Base-by-base conservation (phyloP, 92 coral and sea anemone genomes). In the Epizoanthus fatuus region DNA sequence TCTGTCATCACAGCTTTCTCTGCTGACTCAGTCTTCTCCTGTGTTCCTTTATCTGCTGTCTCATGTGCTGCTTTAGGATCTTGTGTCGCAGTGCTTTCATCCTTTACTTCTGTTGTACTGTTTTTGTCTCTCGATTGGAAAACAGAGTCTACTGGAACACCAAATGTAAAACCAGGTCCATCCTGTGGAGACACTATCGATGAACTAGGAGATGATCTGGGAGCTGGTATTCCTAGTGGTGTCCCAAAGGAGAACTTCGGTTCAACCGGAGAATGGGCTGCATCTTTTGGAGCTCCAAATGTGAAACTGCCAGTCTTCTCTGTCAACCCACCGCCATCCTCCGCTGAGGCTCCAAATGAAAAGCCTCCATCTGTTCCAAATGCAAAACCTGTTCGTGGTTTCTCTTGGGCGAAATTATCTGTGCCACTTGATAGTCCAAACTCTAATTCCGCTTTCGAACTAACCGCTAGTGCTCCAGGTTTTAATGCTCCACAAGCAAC, bases 401-500 rank as follows among this genome's bases (percentile, higher is more conserved):
- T 25, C 70, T 79, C 19, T 79, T 38, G 35, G 39, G 37, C 32
- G 5, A 52, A 47, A 13, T 54, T 72, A 14, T 7, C 74, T 9
- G 19, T 44, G 22, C 67, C 20, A 3, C 52, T 45, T 22, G 85
- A 52, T 11, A 40, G 45, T 51, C 85, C 90, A 66, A 86, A 79
- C 12, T 37, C 25, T 4, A 62, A 72, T 45, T 29, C 45, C 4
- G 84, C 72, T 64, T 44, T 56, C 42, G 57, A 12, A 8, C 64
- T 22, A 11, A 37, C 1, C 11, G 71, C 69, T 25, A 73, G 14
- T n/a, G 81, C 62, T n/a, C 93, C 91, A 11, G 91, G 95, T 79
- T 89, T 92, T 37, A 66, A 65, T 4, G 91, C 2, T 54, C 85
- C 89, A 67, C 94, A 91, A 1, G 97, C 97, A 62, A 29, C 89